Evolutionary conservation across 2,113 vertebrate genomes (phyloP).

Genomic region (Aptenodytes forsteri): DNA sequence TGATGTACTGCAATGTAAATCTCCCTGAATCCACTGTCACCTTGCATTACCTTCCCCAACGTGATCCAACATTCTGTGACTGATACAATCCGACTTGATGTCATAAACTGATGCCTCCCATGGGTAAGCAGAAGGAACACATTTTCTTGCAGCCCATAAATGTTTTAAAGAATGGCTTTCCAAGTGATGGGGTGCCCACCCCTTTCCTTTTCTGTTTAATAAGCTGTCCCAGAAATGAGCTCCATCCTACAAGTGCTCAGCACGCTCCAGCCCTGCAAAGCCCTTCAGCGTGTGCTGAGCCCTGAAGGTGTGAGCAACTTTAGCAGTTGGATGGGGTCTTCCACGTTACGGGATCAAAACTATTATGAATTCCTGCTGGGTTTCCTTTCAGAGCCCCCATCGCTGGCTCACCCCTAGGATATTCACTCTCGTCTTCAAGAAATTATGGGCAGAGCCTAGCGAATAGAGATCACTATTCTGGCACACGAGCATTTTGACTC

Average conservation of each 20-base stretch:
- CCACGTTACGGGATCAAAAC: accelerated
- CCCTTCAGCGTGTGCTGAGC: neutral
- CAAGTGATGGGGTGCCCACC: neutral
- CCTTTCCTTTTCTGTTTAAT: neutral
- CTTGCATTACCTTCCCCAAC: neutral
- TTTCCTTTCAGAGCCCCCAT: neutral
- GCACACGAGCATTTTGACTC: neutral
- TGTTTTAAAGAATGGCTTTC: neutral
- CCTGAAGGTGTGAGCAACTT: neutral
- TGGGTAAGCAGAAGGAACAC: neutral
- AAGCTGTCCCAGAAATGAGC: neutral
- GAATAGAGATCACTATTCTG: neutral
- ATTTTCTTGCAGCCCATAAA: accelerated
- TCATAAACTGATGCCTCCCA: neutral
- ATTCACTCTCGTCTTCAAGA: neutral
- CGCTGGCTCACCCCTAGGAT: neutral
- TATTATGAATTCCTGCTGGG: neutral
- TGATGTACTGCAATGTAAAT: neutral
- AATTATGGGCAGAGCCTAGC: neutral
- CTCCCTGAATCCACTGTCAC: neutral
- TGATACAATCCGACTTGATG: neutral
- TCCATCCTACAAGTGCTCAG: neutral
- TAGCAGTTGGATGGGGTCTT: neutral
- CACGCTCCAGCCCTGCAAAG: neutral
- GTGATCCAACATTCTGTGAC: neutral